Conservation (phyloP, 2,888 invertebrate species). For the Lycaena phlaeas region DNA sequence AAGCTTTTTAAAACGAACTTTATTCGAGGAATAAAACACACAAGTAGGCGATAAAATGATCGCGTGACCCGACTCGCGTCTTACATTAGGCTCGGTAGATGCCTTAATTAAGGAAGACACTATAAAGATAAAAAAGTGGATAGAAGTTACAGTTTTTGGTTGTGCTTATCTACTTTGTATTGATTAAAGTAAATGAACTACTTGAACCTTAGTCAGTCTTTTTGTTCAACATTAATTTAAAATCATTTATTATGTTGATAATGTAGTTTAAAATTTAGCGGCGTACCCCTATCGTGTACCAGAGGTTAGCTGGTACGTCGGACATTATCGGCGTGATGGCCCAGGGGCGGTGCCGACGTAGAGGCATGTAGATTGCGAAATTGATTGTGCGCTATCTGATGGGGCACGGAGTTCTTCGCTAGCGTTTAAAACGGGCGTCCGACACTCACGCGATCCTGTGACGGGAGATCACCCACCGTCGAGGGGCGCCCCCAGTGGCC, state of each 20-base stretch:
- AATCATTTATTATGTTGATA: too few species aligned
- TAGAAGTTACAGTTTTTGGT: not conserved
- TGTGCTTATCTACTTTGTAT: not conserved
- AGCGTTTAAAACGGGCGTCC: slow-evolving; percentile 68
- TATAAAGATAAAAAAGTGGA: not conserved
- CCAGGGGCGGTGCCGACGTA: slow-evolving; percentile 64
- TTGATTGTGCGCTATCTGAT: slow-evolving; percentile 72
- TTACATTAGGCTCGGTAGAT: slow-evolving; percentile 42
- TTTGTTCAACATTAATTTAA: too few species aligned
- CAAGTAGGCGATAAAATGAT: slow-evolving; percentile 67
- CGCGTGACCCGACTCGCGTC: slow-evolving; percentile 59
- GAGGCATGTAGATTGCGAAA: slow-evolving; percentile 71
- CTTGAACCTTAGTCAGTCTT: too few species aligned
- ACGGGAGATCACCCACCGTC: slow-evolving; percentile 65
- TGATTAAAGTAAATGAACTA: slow-evolving; percentile 1
- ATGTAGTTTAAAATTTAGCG: too few species aligned
- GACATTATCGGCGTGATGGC: slow-evolving; percentile 60
- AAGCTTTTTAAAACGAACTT: slow-evolving; percentile 65
- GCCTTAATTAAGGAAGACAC: slow-evolving; percentile 54
- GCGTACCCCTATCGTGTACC: too few species aligned
- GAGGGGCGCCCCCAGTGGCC: not conserved
- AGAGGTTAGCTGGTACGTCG: slow-evolving; percentile 60
- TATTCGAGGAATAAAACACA: slow-evolving; percentile 62
- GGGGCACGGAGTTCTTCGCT: slow-evolving; percentile 69
- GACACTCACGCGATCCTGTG: slow-evolving; percentile 63